Conservation (phyloP, 2,888 invertebrate genomes). For the Agonopterix heracliana region DNA sequence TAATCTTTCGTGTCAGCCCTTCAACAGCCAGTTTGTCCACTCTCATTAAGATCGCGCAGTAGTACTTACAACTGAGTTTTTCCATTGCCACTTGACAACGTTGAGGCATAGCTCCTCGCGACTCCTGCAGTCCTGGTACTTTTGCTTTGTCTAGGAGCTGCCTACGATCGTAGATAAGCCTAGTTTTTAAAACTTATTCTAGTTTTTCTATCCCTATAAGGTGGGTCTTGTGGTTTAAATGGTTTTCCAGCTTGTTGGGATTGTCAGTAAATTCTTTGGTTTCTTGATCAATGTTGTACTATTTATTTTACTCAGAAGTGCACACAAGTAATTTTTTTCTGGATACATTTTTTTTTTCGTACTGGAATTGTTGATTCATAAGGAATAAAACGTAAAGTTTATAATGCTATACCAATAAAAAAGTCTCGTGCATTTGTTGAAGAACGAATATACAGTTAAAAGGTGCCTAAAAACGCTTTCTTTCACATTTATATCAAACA, state of each 20-base stretch:
- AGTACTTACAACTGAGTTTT: conserved; percentile 57
- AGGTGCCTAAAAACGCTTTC: too few species aligned
- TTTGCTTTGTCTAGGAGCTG: conserved; percentile 55
- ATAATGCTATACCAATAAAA: too few species aligned
- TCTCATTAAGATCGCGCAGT: conserved; percentile 68
- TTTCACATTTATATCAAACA: too few species aligned
- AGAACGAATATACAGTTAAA: too few species aligned
- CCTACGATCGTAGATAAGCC: conserved; percentile 67
- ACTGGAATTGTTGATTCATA: too few species aligned
- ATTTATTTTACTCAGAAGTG: not conserved
- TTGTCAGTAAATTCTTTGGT: conserved; percentile 1
- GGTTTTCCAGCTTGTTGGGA: conserved; percentile 14
- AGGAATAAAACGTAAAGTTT: too few species aligned
- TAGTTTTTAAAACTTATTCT: conserved; percentile 6
- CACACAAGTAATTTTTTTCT: not conserved
- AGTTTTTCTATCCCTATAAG: conserved; percentile 26
- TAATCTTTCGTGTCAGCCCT: conserved; percentile 38
- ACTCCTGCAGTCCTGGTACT: conserved; percentile 56
- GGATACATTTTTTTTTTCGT: too few species aligned
- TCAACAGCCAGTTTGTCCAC: conserved; percentile 70
- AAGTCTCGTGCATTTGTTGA: too few species aligned
- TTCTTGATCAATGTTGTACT: conserved; percentile 1
- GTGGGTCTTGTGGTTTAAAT: conserved; percentile 27
- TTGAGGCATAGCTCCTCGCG: conserved; percentile 37
- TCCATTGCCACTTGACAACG: conserved; percentile 45